Conservation (phyloP, 2,888 invertebrate species). For the Lepas anatifera region DNA sequence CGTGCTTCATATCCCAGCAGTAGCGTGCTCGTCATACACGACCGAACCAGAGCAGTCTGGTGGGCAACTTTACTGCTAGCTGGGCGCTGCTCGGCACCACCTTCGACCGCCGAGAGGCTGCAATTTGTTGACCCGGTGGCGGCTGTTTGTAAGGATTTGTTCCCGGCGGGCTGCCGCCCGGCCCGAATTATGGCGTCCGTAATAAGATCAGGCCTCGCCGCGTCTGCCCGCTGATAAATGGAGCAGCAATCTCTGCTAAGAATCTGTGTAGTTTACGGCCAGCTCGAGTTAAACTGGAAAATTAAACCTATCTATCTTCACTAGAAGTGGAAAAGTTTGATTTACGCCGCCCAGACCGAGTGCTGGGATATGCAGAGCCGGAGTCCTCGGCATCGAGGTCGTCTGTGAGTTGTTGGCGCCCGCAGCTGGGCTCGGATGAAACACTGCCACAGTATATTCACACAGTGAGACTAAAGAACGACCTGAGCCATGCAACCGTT, state of each 20-base stretch:
- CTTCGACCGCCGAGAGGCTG: too few species aligned
- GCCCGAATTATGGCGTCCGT: neutral
- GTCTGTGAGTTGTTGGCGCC: neutral
- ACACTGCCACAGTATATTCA: too few species aligned
- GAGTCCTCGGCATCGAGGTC: neutral
- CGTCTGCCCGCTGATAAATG: neutral
- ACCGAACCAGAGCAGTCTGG: too few species aligned
- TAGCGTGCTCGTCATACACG: too few species aligned
- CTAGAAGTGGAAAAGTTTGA: conserved; percentile 12
- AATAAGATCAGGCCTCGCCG: conserved; percentile 3
- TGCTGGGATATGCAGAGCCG: neutral
- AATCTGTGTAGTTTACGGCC: conserved; percentile 11
- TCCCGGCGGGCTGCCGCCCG: neutral
- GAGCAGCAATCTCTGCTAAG: neutral
- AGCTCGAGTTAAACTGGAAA: conserved; percentile 11
- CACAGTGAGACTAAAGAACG: too few species aligned
- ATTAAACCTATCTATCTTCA: conserved; percentile 12
- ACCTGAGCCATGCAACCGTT: too few species aligned
- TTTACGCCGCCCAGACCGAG: neutral
- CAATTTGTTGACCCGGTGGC: neutral
- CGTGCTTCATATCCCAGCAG: too few species aligned
- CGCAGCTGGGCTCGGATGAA: too few species aligned
- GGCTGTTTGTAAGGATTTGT: neutral
- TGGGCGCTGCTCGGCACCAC: too few species aligned
- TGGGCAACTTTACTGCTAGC: too few species aligned